A percentile compares a stretch with the other conserved stretches of the same genome.
phyloP scores from a whole-genome alignment of 2,888 invertebrate genomes.

The Chrysodeixis includens region DNA sequence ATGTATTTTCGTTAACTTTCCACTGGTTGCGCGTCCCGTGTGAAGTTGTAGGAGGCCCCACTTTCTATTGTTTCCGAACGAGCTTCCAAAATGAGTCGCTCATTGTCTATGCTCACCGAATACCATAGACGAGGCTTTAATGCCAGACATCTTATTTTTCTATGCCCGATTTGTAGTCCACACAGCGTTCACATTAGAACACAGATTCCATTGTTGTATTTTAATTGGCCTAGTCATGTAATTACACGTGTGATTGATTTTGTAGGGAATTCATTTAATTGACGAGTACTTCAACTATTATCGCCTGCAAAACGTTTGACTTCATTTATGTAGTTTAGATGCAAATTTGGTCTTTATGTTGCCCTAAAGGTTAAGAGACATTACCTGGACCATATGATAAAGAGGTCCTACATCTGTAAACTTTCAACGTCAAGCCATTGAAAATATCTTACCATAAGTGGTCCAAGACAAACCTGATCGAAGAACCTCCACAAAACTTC shows the following conservation, averaged over 20 bases:
- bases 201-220: conserved; percentile 75
- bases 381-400: too few relatives aligned
- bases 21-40: conserved; percentile 74
- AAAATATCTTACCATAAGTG: too few relatives aligned
- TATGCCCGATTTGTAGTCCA: conserved; percentile 73
- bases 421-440: too few relatives aligned
- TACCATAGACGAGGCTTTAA: conserved; percentile 76
- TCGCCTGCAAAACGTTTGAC: conserved; percentile 1
- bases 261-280: conserved; percentile 38
- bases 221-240: conserved; percentile 57
- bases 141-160: conserved; percentile 71
- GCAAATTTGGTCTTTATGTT: too few relatives aligned
- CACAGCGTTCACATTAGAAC: conserved; percentile 65
- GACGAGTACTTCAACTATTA: background rate
- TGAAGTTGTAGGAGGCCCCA: conserved; percentile 70
- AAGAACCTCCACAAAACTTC: too few relatives aligned
- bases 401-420: too few relatives aligned
- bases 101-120: conserved; percentile 69
- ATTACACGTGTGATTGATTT: conserved; percentile 59
- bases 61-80: conserved; percentile 80
- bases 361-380: too few relatives aligned
- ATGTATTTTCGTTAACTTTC: conserved; percentile 88
- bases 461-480: too few relatives aligned
- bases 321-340: background rate
- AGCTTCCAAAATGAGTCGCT: conserved; percentile 65